Evolutionary conservation across 2,113 vertebrate species (phyloP).

Genomic region (Heloderma charlesbogerti): DNA sequence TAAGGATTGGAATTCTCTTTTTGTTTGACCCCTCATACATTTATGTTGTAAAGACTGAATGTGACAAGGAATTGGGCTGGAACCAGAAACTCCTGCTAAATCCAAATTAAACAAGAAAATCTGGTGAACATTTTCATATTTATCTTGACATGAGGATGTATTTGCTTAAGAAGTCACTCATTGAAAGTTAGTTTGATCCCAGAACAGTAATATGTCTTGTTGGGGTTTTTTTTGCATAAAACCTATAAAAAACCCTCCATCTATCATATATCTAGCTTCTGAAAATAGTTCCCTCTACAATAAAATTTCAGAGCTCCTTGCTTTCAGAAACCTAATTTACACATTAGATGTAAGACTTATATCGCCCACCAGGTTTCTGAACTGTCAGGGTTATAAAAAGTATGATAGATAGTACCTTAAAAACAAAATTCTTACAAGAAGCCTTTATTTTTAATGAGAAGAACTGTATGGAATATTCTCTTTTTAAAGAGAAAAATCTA

Average conservation of each 20-base stretch:
- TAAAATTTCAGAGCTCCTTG: background rate
- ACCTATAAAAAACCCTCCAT: conserved; percentile 34
- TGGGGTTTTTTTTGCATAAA: conserved; percentile 28
- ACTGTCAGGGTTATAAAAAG: conserved; percentile 29
- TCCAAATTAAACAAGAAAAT: conserved; percentile 41
- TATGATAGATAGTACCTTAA: conserved; percentile 44
- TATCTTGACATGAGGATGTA: conserved; percentile 46
- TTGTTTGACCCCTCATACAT: conserved; percentile 47
- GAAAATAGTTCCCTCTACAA: conserved; percentile 49
- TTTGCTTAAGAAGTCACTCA: conserved; percentile 53
- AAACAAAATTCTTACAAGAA: conserved; percentile 37
- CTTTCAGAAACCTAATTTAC: conserved; percentile 46
- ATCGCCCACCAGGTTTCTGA: conserved; percentile 6
- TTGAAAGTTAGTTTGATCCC: conserved; percentile 60
- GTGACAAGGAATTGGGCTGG: conserved; percentile 50
- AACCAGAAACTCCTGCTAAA: conserved; percentile 44
- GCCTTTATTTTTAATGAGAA: conserved; percentile 57
- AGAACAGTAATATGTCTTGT: conserved; percentile 34
- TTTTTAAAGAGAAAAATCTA: conserved; percentile 14
- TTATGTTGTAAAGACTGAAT: conserved; percentile 58
- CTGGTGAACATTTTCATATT: conserved; percentile 25
- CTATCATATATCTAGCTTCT: conserved; percentile 25
- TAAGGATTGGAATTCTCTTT: conserved; percentile 69
- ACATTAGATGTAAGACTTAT: conserved; percentile 32
- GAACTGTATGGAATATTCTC: conserved; percentile 6